A percentile compares a stretch with the other conserved stretches of the same genome.
Conservation (phyloP, 92 coral and sea anemone species). For the Palythoa caribaeorum region DNA sequence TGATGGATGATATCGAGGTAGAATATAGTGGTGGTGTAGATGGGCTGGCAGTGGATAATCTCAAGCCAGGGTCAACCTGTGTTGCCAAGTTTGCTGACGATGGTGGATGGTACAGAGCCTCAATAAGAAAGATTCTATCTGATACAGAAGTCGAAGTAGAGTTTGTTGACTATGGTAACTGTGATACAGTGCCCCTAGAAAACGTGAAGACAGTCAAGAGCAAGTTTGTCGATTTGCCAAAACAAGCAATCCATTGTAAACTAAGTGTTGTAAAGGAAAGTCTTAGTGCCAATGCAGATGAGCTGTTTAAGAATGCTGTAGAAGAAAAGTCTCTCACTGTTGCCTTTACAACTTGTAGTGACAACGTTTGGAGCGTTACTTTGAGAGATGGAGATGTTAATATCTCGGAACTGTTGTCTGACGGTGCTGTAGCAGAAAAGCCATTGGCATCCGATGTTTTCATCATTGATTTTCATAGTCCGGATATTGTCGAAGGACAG, state of each 20-base stretch:
- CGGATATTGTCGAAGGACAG: slow-evolving; percentile 42
- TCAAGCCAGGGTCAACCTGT: slow-evolving; percentile 62
- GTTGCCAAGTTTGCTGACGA: slow-evolving; percentile 85
- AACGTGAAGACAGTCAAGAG: slow-evolving; percentile 70
- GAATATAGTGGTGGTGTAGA: slow-evolving; percentile 60
- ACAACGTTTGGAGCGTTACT: slow-evolving; percentile 59
- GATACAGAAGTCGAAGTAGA: slow-evolving; percentile 71
- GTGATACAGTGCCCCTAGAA: slow-evolving; percentile 56
- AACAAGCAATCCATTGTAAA: slow-evolving; percentile 79
- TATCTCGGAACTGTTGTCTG: slow-evolving; percentile 2
- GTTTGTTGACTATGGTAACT: slow-evolving; percentile 88
- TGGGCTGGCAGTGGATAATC: slow-evolving; percentile 45
- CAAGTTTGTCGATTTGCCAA: slow-evolving; percentile 64
- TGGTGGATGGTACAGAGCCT: slow-evolving; percentile 85
- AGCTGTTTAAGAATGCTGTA: slow-evolving; percentile 57
- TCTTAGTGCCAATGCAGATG: slow-evolving; percentile 50
- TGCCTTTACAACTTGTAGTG: slow-evolving; percentile 56
- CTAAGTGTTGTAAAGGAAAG: slow-evolving; percentile 49
- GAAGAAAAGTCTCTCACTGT: slow-evolving; percentile 69
- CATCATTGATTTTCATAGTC: slow-evolving; percentile 29
- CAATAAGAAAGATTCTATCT: slow-evolving; percentile 57
- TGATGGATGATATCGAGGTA: slow-evolving; percentile 79
- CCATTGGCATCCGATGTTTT: slow-evolving; percentile 1
- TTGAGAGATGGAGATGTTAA: slow-evolving; percentile 31
- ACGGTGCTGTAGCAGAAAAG: slow-evolving; percentile 34